Evolutionary conservation across 2,113 vertebrate species (phyloP).

Genomic region (Thamnophis sirtalis): DNA sequence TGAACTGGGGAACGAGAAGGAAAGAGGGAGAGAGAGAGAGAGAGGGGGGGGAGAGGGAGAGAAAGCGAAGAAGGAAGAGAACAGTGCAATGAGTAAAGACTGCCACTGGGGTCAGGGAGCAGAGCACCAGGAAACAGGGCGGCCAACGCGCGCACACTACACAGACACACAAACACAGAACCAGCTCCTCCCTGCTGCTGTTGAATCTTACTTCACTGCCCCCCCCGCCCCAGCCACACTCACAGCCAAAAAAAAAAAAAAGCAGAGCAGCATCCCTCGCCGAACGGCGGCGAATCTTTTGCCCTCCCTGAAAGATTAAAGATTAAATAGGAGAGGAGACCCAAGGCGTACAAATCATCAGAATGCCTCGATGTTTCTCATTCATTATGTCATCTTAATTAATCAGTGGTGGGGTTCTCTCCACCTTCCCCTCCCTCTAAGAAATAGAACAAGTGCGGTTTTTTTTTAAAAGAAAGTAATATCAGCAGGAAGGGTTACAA

Average conservation of each 20-base stretch:
- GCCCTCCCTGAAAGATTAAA: slow-evolving; percentile 23
- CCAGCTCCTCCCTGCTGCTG: slow-evolving; percentile 60
- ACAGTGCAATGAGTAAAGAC: slow-evolving; percentile 82
- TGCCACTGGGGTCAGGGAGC: slow-evolving; percentile 94
- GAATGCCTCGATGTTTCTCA: not conserved
- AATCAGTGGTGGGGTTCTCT: not conserved
- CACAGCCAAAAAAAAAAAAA: not conserved
- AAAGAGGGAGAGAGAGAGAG: not conserved
- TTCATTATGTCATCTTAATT: not conserved
- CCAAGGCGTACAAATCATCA: not conserved
- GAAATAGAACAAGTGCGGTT: not conserved
- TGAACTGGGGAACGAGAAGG: slow-evolving; percentile 22
- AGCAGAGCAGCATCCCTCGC: slow-evolving; percentile 32
- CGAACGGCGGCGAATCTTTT: slow-evolving; percentile 17
- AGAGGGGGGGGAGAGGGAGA: slow-evolving; percentile 58
- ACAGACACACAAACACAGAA: slow-evolving; percentile 42
- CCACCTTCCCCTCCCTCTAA: not conserved
- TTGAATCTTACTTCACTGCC: slow-evolving; percentile 37
- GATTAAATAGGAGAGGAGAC: not conserved
- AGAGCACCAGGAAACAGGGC: slow-evolving; percentile 79
- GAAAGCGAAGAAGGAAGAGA: slow-evolving; percentile 61
- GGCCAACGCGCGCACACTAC: slow-evolving; percentile 54
- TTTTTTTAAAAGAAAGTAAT: not conserved
- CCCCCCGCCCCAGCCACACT: not conserved
- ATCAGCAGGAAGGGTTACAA: not conserved